Conservation (phyloP, 2,113 vertebrate species). For the Notiomystis cincta region DNA sequence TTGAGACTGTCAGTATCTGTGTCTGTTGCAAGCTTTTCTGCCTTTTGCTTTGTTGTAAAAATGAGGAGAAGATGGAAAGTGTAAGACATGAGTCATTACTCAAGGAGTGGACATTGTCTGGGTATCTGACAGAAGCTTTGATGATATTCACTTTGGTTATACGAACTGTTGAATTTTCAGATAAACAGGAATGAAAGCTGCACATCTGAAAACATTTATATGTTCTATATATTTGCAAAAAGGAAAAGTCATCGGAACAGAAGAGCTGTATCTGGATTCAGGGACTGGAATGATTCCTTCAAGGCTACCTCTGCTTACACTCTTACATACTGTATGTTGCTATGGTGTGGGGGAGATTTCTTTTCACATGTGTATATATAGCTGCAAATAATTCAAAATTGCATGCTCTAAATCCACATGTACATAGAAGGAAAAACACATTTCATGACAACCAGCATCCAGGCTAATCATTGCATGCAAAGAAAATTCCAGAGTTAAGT, state of each 20-base stretch:
- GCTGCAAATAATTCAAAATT: not conserved
- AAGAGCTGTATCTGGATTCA: not conserved
- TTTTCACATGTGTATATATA: not conserved
- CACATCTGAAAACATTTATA: not conserved
- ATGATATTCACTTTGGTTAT: not conserved
- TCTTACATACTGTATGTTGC: not conserved
- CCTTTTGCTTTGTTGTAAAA: not conserved
- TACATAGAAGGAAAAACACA: not conserved
- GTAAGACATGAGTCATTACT: not conserved
- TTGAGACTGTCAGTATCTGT: not conserved
- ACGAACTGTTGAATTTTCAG: not conserved
- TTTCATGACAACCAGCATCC: not conserved
- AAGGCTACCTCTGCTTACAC: not conserved
- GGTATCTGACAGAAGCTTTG: not conserved
- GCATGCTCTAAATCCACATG: not conserved
- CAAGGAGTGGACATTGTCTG: not conserved
- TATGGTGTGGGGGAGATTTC: not conserved
- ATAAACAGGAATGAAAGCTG: not conserved
- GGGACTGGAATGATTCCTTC: not conserved
- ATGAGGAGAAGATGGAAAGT: not conserved
- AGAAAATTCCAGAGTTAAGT: not conserved
- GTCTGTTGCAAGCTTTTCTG: not conserved
- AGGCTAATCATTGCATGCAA: not conserved
- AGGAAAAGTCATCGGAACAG: not conserved
- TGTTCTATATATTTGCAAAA: not conserved